phyloP scores from a whole-genome alignment of 2,113 vertebrate species.

The Oreochromis tanganicae region DNA sequence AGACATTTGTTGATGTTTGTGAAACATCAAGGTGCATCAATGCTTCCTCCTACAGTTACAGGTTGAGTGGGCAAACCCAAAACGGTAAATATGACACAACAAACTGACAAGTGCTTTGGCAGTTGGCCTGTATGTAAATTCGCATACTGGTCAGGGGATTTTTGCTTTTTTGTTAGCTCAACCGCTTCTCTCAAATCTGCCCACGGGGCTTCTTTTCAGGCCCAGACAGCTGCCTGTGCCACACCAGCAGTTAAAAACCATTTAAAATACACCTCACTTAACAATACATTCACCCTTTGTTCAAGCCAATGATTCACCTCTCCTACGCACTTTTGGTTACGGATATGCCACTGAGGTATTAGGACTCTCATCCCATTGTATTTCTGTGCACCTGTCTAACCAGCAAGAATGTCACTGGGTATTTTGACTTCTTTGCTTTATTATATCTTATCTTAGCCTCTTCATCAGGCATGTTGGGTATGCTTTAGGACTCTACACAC shows the following conservation, averaged over 20 bases:
- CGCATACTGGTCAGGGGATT: slow-evolving; percentile 11
- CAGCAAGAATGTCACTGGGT: neutral
- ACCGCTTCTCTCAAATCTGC: slow-evolving; percentile 24
- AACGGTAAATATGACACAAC: neutral
- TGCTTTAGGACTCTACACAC: neutral
- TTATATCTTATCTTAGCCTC: neutral
- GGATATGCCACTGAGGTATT: neutral
- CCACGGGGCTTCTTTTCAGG: slow-evolving; percentile 37
- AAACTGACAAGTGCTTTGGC: slow-evolving; percentile 17
- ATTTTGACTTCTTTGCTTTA: neutral
- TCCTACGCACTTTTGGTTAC: slow-evolving; percentile 6
- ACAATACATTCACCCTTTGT: slow-evolving; percentile 52
- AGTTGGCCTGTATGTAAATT: slow-evolving; percentile 47
- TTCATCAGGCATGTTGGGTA: neutral
- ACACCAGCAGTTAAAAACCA: slow-evolving; percentile 39
- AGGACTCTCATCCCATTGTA: neutral
- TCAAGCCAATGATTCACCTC: slow-evolving; percentile 31
- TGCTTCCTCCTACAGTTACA: slow-evolving; percentile 7
- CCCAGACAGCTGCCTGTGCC: slow-evolving; percentile 15
- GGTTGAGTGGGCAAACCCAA: neutral
- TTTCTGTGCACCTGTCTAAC: neutral
- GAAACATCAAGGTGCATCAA: neutral
- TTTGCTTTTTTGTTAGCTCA: neutral
- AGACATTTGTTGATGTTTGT: neutral
- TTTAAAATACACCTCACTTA: slow-evolving; percentile 38